These are phyloP conservation scores for Dicentrarchus labrax DNA, from an alignment of 2,113 vertebrate genomes.

Conservation along the genomic window DNA sequence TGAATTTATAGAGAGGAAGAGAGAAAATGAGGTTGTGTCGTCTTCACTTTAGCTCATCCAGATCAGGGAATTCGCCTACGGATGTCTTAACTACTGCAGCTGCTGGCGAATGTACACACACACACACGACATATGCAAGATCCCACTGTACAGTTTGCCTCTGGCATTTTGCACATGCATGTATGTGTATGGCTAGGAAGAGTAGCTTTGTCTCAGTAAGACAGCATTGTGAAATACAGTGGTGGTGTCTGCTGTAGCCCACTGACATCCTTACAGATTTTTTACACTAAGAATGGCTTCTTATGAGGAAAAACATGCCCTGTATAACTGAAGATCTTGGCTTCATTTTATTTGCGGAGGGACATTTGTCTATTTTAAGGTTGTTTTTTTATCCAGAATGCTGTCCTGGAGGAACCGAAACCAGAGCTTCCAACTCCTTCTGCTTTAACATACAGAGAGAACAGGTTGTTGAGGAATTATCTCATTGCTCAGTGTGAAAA, in stretches of 20 bases:
- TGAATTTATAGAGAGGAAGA: background rate
- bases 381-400: background rate
- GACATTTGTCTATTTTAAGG: background rate
- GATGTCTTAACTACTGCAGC: conserved; percentile 48
- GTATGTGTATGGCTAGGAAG: background rate
- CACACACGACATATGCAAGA: background rate
- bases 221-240: conserved; percentile 3
- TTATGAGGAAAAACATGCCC: background rate
- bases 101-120: conserved; percentile 51
- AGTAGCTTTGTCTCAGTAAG: background rate
- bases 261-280: background rate
- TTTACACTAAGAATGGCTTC: background rate
- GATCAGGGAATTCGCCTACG: conserved; percentile 37
- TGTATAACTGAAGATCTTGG: background rate
- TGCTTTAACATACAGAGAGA: background rate
- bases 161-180: background rate
- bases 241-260: background rate
- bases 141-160: conserved; percentile 7
- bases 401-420: background rate
- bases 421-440: conserved; percentile 15
- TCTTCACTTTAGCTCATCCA: conserved; percentile 43
- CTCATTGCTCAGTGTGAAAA: conserved; percentile 24
- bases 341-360: background rate
- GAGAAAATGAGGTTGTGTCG: conserved; percentile 18
- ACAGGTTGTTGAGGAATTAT: conserved; percentile 21